These are phyloP conservation scores for Tromatobia lineatoria DNA, from an alignment of 2,888 invertebrate species.

Conservation along the genomic window DNA sequence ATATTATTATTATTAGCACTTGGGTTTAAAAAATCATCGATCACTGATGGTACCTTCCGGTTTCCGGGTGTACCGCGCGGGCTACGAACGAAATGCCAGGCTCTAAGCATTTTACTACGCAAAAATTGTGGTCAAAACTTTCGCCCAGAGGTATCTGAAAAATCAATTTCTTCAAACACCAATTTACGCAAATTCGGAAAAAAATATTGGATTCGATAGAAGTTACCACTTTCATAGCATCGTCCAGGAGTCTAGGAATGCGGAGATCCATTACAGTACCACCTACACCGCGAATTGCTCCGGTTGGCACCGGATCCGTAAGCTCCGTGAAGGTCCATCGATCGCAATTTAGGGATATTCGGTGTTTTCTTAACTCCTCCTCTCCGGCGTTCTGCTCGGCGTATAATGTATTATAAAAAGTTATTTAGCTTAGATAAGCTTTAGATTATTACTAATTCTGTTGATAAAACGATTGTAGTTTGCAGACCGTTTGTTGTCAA, in stretches of 20 bases:
- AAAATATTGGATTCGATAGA: neutral
- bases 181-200: neutral
- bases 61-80: constrained; percentile 74
- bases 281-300: constrained; percentile 89
- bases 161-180: neutral
- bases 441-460: neutral
- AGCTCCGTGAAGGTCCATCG: constrained; percentile 90
- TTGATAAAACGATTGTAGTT: neutral
- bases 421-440: neutral
- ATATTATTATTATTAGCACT: constrained; percentile 6
- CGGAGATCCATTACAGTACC: constrained; percentile 92
- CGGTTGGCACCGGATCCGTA: constrained; percentile 90
- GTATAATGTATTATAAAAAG: neutral
- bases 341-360: constrained; percentile 91
- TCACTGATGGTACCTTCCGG: constrained; percentile 76
- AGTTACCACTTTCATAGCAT: constrained; percentile 88
- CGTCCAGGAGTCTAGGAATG: constrained; percentile 88
- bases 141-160: constrained; percentile 86
- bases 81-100: constrained; percentile 88
- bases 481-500: too few species aligned
- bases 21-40: constrained; percentile 2
- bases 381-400: constrained; percentile 87
- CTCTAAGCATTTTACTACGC: constrained; percentile 85
- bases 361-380: constrained; percentile 89
- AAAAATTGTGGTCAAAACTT: constrained; percentile 94